Percentiles rank a stretch among this genome's conserved stretches.
Evolutionary conservation across 2,888 invertebrate genomes (phyloP).

Genomic region (Rhagium mordax): DNA sequence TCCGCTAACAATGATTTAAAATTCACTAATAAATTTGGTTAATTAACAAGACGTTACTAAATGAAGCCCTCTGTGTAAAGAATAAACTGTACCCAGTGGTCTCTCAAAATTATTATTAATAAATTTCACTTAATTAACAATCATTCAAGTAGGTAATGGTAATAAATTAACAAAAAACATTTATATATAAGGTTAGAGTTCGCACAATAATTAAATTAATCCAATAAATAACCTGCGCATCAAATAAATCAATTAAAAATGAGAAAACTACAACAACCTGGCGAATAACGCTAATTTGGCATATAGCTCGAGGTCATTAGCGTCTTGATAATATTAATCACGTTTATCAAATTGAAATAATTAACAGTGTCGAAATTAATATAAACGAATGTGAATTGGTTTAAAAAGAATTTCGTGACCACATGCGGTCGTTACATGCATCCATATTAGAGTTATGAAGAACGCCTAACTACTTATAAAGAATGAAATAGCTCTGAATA

Average conservation of each 20-base stretch:
- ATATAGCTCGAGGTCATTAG: not conserved
- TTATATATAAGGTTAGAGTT: slow-evolving; percentile 13
- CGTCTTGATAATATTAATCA: not conserved
- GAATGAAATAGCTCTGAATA: not conserved
- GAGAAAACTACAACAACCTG: not conserved
- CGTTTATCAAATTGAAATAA: slow-evolving; percentile 11
- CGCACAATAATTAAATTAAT: slow-evolving; percentile 10
- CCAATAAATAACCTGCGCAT: slow-evolving; percentile 16
- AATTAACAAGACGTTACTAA: no score
- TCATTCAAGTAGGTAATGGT: not conserved
- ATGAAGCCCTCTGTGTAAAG: no score
- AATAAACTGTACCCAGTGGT: no score
- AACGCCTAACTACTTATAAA: not conserved
- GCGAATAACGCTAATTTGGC: slow-evolving; percentile 4
- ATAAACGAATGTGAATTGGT: not conserved
- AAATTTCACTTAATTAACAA: slow-evolving; percentile 13
- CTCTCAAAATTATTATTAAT: no score
- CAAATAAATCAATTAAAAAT: slow-evolving; percentile 11
- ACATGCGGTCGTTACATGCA: not conserved
- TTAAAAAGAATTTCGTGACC: not conserved
- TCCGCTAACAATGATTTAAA: no score
- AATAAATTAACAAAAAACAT: slow-evolving; percentile 18
- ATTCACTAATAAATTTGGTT: no score
- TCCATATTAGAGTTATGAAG: not conserved
- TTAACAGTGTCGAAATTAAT: slow-evolving; percentile 5